Conservation (phyloP, 2,797 vertebrate species). For the Macropus fuliginosus region DNA sequence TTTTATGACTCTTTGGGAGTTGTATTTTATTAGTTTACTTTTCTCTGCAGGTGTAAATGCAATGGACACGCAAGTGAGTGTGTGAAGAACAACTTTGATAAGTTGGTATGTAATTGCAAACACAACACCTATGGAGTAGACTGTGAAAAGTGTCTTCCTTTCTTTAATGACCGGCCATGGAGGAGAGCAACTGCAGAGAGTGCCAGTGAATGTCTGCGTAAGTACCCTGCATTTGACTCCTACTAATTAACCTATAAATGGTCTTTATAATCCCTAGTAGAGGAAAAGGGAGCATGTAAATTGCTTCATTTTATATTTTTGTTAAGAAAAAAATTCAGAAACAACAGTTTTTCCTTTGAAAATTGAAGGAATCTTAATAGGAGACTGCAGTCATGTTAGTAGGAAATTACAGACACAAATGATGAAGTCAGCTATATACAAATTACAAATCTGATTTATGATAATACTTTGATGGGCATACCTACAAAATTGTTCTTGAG, state of each 20-base stretch:
- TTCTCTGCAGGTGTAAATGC: slow-evolving; percentile 93
- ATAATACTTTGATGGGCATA: background rate
- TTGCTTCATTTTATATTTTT: background rate
- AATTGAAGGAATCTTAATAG: background rate
- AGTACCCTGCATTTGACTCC: slow-evolving; percentile 73
- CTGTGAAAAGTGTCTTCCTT: slow-evolving; percentile 92
- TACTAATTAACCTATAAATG: rapidly evolving
- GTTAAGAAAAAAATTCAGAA: slow-evolving; percentile 6
- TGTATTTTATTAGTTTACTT: slow-evolving; percentile 28
- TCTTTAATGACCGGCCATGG: slow-evolving; percentile 97
- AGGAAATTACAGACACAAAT: background rate
- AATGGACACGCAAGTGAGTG: slow-evolving; percentile 97
- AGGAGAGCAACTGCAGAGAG: slow-evolving; percentile 92
- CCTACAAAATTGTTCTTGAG: background rate
- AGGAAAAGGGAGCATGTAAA: background rate
- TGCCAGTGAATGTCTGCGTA: slow-evolving; percentile 93
- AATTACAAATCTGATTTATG: background rate
- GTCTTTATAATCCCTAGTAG: background rate
- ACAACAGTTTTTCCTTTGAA: background rate
- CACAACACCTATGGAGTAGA: slow-evolving; percentile 94
- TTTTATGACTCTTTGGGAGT: background rate
- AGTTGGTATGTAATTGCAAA: slow-evolving; percentile 93
- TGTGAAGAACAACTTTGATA: slow-evolving; percentile 84
- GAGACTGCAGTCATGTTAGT: background rate
- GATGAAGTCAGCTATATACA: background rate